phyloP scores from a whole-genome alignment of 2,888 invertebrate species.

The Cancer borealis region DNA sequence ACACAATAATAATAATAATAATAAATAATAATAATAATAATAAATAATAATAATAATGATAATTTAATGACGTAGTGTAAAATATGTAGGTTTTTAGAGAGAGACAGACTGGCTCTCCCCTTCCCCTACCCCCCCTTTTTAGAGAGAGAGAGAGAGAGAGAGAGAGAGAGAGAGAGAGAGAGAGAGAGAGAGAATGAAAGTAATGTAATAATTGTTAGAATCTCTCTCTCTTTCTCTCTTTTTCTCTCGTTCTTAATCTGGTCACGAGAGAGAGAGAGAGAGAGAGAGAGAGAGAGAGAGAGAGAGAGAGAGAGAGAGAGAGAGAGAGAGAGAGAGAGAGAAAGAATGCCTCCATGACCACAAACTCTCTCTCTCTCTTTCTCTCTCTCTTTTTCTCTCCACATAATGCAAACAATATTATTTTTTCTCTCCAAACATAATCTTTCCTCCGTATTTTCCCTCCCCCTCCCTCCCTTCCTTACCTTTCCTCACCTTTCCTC shows the following conservation, averaged over 20 bases:
- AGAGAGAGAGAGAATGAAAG: background rate
- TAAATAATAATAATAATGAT: background rate
- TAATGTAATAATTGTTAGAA: background rate
- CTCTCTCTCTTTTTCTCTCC: background rate
- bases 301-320: too few species aligned
- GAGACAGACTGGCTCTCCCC: background rate
- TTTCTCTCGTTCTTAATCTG: too few species aligned
- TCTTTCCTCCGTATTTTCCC: background rate
- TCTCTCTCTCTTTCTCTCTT: too few species aligned
- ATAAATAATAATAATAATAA: background rate
- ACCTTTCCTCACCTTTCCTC: background rate
- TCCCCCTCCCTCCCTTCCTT: background rate
- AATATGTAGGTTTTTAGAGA: conserved; percentile 31
- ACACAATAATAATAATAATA: conserved; percentile 37
- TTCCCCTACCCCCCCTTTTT: background rate
- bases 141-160: too few species aligned
- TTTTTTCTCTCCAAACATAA: background rate
- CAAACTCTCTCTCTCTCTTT: too few species aligned
- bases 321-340: too few species aligned
- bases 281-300: too few species aligned
- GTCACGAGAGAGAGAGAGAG: too few species aligned
- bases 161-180: conserved; percentile 27
- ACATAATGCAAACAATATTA: background rate
- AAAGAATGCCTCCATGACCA: too few species aligned
- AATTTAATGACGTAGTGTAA: conserved; percentile 28